phyloP scores from a whole-genome alignment of 2,797 vertebrate genomes.

The Acipenser transmontanus region DNA sequence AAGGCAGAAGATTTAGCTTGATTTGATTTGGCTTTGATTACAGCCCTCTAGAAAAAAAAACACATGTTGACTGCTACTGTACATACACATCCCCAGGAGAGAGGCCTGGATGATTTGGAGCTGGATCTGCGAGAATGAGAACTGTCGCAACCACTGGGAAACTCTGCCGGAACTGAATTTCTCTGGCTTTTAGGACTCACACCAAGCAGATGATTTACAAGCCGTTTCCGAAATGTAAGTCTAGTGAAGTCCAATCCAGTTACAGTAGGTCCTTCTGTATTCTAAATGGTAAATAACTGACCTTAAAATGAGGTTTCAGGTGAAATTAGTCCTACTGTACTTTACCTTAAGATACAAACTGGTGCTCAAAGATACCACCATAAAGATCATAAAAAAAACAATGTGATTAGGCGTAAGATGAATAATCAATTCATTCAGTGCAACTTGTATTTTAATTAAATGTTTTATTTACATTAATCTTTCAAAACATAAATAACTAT shows the following conservation, averaged over 20 bases:
- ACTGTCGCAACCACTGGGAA: slow-evolving; percentile 62
- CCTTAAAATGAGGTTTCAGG: too few relatives aligned
- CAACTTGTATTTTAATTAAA: too few relatives aligned
- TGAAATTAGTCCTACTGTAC: too few relatives aligned
- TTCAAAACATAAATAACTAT: too few relatives aligned
- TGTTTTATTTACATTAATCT: too few relatives aligned
- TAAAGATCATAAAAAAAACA: too few relatives aligned
- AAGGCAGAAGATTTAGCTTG: too few relatives aligned
- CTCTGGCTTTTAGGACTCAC: slow-evolving; percentile 74
- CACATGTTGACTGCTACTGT: slow-evolving; percentile 33
- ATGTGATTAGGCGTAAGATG: too few relatives aligned
- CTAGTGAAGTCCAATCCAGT: slow-evolving; percentile 75
- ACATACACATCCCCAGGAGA: slow-evolving; percentile 96
- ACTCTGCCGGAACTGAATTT: slow-evolving; percentile 75
- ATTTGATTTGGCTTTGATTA: slow-evolving; percentile 22
- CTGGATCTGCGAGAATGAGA: slow-evolving; percentile 57
- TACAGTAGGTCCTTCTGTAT: slow-evolving; percentile 62
- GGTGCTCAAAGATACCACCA: too few relatives aligned
- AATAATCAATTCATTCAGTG: too few relatives aligned
- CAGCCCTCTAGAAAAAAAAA: slow-evolving; percentile 28
- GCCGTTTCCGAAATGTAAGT: slow-evolving; percentile 84
- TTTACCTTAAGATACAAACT: too few relatives aligned
- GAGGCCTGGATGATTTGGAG: slow-evolving; percentile 76
- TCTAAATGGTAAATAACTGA: slow-evolving; percentile 46
- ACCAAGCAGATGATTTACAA: slow-evolving; percentile 95